These are phyloP conservation scores for Ptychodera flava DNA, from an alignment of 35 echinoderm and acorn worm species.

Conservation along the genomic window DNA sequence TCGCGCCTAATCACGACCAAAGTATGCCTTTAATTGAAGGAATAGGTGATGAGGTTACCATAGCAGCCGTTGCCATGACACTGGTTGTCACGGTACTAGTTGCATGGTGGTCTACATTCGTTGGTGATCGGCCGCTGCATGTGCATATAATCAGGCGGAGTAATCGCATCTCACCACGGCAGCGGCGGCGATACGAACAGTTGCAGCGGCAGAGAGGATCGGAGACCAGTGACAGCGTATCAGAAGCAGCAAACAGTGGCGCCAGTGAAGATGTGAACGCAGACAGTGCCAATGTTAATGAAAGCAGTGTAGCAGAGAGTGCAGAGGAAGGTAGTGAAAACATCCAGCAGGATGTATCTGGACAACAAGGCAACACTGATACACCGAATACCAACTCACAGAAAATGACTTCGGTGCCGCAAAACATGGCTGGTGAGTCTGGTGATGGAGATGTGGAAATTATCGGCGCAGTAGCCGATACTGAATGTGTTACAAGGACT, in stretches of 20 bases:
- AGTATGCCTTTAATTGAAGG: constrained; percentile 94
- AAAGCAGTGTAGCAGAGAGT: not conserved
- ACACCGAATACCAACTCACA: no score
- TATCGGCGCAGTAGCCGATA: not conserved
- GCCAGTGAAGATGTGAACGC: no score
- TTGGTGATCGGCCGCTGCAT: constrained; percentile 28
- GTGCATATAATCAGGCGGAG: not conserved
- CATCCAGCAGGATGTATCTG: constrained; percentile 2
- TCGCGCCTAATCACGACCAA: no score
- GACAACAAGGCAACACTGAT: not conserved
- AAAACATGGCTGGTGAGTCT: no score
- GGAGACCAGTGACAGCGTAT: no score
- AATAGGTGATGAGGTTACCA: constrained; percentile 88
- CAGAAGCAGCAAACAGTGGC: no score
- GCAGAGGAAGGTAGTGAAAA: not conserved
- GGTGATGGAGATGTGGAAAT: not conserved
- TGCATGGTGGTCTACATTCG: constrained; percentile 86
- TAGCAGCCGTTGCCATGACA: constrained; percentile 49
- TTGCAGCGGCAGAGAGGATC: not conserved
- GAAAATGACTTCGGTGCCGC: no score
- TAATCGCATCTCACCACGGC: not conserved
- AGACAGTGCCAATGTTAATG: no score
- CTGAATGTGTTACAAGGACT: not conserved
- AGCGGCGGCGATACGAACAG: constrained; percentile 15
- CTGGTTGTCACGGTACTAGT: constrained; percentile 48